A percentile compares a stretch with the other conserved stretches of the same genome.
phyloP scores from a whole-genome alignment of 2,888 invertebrate genomes.

The Thysanoteuthis rhombus region DNA sequence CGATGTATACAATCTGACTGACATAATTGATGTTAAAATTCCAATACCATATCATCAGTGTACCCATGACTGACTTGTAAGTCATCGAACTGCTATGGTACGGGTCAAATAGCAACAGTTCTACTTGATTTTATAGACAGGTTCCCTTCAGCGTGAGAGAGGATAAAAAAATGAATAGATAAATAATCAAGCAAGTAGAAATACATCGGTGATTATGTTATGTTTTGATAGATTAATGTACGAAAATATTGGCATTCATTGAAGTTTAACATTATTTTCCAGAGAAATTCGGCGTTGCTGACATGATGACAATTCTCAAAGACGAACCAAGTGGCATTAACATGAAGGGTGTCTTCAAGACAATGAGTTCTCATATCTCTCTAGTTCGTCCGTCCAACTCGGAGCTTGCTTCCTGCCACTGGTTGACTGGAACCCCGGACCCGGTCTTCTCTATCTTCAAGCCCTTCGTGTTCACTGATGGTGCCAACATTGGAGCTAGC shows the following conservation, averaged over 20 bases:
- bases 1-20: too few relatives aligned
- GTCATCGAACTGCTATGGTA: too few relatives aligned
- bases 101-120: too few relatives aligned
- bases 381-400: slow-evolving; percentile 71
- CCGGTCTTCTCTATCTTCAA: slow-evolving; percentile 81
- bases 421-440: slow-evolving; percentile 85
- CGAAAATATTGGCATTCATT: neutral
- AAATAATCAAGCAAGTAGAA: too few relatives aligned
- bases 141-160: too few relatives aligned
- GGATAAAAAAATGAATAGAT: too few relatives aligned
- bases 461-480: slow-evolving; percentile 74
- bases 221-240: too few relatives aligned
- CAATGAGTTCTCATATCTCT: slow-evolving; percentile 71
- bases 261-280: slow-evolving; percentile 33
- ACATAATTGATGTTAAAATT: too few relatives aligned
- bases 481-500: slow-evolving; percentile 43
- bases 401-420: slow-evolving; percentile 72
- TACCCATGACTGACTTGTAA: too few relatives aligned
- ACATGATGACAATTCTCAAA: slow-evolving; percentile 62
- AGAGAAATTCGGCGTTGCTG: slow-evolving; percentile 55
- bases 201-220: too few relatives aligned
- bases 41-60: too few relatives aligned
- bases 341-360: slow-evolving; percentile 72
- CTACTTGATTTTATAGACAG: too few relatives aligned
- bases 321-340: slow-evolving; percentile 75